Evolutionary conservation across 2,888 invertebrate species (phyloP).

Genomic region (Rambutsinella grinnellia): DNA sequence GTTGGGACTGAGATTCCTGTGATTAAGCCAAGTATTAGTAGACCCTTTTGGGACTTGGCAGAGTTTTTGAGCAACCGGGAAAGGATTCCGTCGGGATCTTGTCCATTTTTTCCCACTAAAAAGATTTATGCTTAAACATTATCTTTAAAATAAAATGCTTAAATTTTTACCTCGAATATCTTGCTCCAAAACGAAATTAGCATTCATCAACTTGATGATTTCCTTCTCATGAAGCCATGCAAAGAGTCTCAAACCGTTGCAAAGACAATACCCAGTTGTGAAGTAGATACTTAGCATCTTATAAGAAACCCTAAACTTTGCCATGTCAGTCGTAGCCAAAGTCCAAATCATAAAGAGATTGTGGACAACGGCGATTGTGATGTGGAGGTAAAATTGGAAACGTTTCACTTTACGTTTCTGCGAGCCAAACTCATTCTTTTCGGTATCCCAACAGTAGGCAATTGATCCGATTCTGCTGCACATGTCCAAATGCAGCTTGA

Average conservation of each 20-base stretch:
- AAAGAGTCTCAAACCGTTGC: slow-evolving; percentile 36
- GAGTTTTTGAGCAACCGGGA: slow-evolving; percentile 15
- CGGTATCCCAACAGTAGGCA: slow-evolving; percentile 30
- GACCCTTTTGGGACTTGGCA: slow-evolving; percentile 22
- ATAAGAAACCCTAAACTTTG: slow-evolving; percentile 29
- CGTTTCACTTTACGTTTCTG: background rate
- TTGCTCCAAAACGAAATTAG: slow-evolving; percentile 30
- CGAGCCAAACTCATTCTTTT: slow-evolving; percentile 4
- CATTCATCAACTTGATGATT: slow-evolving; percentile 39
- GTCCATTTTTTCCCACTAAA: slow-evolving; percentile 8
- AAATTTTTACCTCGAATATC: slow-evolving; percentile 15
- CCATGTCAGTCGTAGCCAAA: slow-evolving; percentile 16
- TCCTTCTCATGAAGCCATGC: slow-evolving; percentile 34
- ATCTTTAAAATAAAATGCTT: background rate
- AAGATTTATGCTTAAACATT: no score
- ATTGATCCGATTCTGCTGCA: slow-evolving; percentile 29
- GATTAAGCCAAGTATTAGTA: slow-evolving; percentile 25
- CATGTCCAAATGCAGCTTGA: slow-evolving; percentile 22
- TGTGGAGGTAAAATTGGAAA: slow-evolving; percentile 29
- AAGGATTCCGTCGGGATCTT: slow-evolving; percentile 6
- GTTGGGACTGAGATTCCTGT: slow-evolving; percentile 30
- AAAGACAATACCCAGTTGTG: slow-evolving; percentile 31
- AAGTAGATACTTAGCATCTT: slow-evolving; percentile 49
- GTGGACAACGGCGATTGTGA: slow-evolving; percentile 31
- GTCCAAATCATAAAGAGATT: slow-evolving; percentile 40